phyloP scores from a whole-genome alignment of 2,113 vertebrate genomes.

The Emydocephalus ijimae region DNA sequence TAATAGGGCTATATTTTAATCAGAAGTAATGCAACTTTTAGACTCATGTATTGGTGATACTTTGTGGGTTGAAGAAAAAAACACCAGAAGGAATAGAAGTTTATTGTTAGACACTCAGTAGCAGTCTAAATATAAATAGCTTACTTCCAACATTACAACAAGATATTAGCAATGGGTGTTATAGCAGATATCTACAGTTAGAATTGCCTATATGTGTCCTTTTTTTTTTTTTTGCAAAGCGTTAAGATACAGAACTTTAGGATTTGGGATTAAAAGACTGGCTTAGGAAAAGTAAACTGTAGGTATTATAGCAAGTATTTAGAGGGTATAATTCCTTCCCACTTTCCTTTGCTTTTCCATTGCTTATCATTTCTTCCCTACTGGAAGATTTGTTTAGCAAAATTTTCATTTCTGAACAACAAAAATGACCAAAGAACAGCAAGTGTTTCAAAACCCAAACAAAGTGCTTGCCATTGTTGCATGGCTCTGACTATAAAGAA shows the following conservation, averaged over 20 bases:
- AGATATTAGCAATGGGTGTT: not conserved
- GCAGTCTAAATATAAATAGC: not conserved
- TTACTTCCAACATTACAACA: not conserved
- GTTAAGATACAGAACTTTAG: not conserved
- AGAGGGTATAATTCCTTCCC: not conserved
- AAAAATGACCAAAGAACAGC: not conserved
- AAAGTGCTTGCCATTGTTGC: rapidly evolving
- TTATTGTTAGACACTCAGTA: not conserved
- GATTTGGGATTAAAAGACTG: not conserved
- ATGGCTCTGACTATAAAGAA: not conserved
- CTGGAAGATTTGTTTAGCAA: not conserved
- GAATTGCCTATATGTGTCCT: not conserved
- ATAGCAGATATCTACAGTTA: not conserved
- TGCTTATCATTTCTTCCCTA: not conserved
- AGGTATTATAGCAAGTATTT: not conserved
- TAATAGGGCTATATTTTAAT: not conserved
- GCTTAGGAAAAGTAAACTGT: rapidly evolving
- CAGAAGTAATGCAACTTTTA: not conserved
- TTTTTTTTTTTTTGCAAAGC: not conserved
- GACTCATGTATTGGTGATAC: not conserved
- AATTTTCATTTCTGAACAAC: not conserved
- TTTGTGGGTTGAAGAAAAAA: not conserved
- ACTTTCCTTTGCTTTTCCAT: not conserved
- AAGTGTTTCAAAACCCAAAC: not conserved
- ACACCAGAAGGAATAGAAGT: not conserved